Evolutionary conservation across 2,797 vertebrate species (phyloP).

Genomic region (Tadarida brasiliensis): DNA sequence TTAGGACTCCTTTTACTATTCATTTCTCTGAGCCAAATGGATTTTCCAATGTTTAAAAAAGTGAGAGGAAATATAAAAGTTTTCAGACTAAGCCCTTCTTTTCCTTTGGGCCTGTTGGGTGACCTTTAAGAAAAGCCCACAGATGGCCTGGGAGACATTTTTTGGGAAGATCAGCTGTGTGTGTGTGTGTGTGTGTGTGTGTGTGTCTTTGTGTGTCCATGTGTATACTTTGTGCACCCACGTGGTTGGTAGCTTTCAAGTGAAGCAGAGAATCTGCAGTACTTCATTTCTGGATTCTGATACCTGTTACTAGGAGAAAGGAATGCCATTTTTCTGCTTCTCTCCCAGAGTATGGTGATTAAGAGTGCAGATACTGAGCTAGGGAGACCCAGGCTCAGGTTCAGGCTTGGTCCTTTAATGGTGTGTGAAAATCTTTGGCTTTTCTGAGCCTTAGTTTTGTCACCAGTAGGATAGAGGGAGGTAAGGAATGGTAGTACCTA

Average conservation of each 20-base stretch:
- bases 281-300: neutral
- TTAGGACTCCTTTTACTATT: slow-evolving; percentile 78
- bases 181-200: neutral
- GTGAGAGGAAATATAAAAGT: slow-evolving; percentile 78
- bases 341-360: neutral
- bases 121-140: slow-evolving; percentile 77
- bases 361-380: neutral
- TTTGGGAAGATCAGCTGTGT: neutral
- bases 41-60: slow-evolving; percentile 83
- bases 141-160: neutral
- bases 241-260: neutral
- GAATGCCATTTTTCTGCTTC: neutral
- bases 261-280: neutral
- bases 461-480: too few species aligned
- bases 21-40: slow-evolving; percentile 78
- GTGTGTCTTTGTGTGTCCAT: neutral
- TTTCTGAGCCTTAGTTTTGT: neutral
- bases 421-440: neutral
- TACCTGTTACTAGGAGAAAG: neutral
- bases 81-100: slow-evolving; percentile 75
- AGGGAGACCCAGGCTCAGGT: neutral
- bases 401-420: neutral
- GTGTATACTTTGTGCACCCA: neutral
- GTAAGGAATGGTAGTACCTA: neutral
- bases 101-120: slow-evolving; percentile 55